phyloP scores from a whole-genome alignment of 2,113 vertebrate species.

The Struthidea cinerea region DNA sequence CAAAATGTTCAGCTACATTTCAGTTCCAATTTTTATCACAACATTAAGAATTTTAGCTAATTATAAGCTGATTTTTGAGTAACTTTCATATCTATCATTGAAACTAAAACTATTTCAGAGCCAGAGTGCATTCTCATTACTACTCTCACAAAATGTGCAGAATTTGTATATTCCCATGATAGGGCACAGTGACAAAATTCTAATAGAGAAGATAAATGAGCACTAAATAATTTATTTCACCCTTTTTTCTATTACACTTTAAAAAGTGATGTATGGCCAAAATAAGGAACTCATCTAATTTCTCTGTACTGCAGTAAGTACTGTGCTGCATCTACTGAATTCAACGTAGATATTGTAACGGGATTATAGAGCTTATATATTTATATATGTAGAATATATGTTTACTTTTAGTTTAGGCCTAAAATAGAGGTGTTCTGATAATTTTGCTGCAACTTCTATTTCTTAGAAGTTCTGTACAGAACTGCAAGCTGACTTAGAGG shows the following conservation, averaged over 20 bases:
- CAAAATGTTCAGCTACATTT: background rate
- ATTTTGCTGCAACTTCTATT: background rate
- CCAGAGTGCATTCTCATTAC: background rate
- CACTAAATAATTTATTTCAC: background rate
- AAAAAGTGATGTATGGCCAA: background rate
- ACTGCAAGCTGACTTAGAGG: background rate
- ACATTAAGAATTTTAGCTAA: background rate
- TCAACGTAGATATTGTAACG: background rate
- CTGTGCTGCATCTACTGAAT: background rate
- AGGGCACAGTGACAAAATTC: background rate
- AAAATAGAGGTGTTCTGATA: background rate
- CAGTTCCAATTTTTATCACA: background rate
- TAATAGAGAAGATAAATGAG: background rate
- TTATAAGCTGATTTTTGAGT: background rate
- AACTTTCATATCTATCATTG: background rate
- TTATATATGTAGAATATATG: background rate
- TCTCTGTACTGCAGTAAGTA: background rate
- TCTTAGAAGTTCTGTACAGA: background rate
- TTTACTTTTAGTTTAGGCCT: background rate
- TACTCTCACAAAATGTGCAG: background rate
- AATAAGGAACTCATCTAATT: background rate
- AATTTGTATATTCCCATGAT: background rate
- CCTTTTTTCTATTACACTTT: background rate
- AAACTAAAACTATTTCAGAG: background rate
- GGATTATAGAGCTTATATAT: background rate